Base-by-base conservation (phyloP, 2,113 vertebrate species). In the Peromyscus maniculatus region DNA sequence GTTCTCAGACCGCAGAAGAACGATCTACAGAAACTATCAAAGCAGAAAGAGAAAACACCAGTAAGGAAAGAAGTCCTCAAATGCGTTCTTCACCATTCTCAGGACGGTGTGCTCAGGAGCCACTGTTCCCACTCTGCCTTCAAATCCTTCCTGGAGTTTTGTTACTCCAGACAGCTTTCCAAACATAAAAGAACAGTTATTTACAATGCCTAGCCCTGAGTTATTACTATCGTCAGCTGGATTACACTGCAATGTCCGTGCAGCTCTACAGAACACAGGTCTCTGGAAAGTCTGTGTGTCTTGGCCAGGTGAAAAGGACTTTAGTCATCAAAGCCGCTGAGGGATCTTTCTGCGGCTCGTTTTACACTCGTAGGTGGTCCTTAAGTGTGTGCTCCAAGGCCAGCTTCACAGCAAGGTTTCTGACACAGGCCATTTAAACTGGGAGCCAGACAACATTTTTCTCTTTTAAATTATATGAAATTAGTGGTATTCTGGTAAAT, bases 391-490 rank as follows among this genome's bases (percentile, higher is more conserved):
- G 71, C 95, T 89, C 96, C 64, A 43, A 93, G 95, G 94, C 92
- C 90, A 82, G 72, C 87, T 96, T 92, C 95, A 87, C 62, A 79
- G 93, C 77, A 79, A 91, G 84, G 31, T 71, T 95, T 39, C 95
- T 52, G 89, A 95, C 87, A 96, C 91, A 96, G 95, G 83, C 62
- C 97, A 96, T 96, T 96, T 95, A 95, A 71, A 94, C 62, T 67
- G 22, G 91, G 88, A 95, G 93, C 93, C 97, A 96, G 94, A 92
- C 95, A 26, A 55, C n/a, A 91, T 92, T 96, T 95, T 82, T 62
- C 46, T 89, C 16, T 36, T 69, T 57, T 9, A 95, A 87, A 96
- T 89, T 87, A 78, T 66, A 96, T 79, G 91, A 83, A 83, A 93
- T 87, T 67, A 69, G 80, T 87, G 77, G 59, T 74, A 91, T 89